Evolutionary conservation across 2,888 invertebrate species (phyloP).

Genomic region (Zygogramma bicolorata): DNA sequence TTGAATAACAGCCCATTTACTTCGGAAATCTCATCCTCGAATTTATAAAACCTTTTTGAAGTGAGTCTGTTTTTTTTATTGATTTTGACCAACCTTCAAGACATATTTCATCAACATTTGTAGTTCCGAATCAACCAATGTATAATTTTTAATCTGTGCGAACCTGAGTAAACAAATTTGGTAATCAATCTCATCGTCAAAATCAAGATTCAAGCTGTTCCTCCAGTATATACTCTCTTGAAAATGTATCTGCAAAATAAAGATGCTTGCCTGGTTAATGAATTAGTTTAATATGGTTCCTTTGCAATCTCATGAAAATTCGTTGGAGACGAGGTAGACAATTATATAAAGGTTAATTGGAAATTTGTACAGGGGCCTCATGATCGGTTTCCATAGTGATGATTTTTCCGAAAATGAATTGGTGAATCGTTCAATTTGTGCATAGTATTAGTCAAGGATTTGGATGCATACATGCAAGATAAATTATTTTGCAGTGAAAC

Average conservation of each 20-base stretch:
- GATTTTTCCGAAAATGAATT: constrained; percentile 27
- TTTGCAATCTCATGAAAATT: constrained; percentile 25
- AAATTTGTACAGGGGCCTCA: constrained; percentile 27
- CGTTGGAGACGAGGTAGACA: constrained; percentile 13
- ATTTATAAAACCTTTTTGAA: constrained; percentile 7
- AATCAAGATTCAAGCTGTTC: background rate
- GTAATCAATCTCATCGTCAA: background rate
- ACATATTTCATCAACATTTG: constrained; percentile 23
- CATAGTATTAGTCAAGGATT: background rate
- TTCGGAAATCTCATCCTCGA: constrained; percentile 19
- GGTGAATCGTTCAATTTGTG: constrained; percentile 7
- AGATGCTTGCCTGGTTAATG: constrained; percentile 41
- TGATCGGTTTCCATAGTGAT: constrained; percentile 1
- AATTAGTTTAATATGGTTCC: constrained; percentile 36
- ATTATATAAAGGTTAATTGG: constrained; percentile 33
- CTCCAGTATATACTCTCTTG: background rate
- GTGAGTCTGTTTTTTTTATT: constrained; percentile 20
- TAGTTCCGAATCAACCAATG: constrained; percentile 24
- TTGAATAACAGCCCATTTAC: constrained; percentile 19
- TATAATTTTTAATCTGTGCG: background rate
- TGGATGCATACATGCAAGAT: background rate
- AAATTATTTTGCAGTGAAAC: background rate
- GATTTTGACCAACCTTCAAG: constrained; percentile 31
- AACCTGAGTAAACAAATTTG: background rate
- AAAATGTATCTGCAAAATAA: constrained; percentile 36